Conservation (phyloP, 2,888 invertebrate genomes). For the Odontothrips loti region DNA sequence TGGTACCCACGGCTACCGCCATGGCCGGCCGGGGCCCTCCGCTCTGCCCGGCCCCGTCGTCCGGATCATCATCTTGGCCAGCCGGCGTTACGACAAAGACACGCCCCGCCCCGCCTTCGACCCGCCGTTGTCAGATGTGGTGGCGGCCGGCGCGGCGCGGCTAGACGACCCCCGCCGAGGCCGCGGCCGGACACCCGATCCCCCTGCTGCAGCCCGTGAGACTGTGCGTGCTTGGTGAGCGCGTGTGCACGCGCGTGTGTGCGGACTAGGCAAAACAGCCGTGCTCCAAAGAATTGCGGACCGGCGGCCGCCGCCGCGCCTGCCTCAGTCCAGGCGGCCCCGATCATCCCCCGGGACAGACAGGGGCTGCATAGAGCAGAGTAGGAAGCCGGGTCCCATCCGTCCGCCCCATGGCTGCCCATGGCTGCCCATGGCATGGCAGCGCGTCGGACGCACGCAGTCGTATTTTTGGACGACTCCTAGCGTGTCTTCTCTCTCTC, state of each 20-base stretch:
- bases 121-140: background rate
- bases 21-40: background rate
- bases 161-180: background rate
- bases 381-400: background rate
- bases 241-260: too few relatives aligned
- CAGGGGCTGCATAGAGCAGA: background rate
- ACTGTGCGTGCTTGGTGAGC: too few relatives aligned
- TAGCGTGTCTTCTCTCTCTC: too few relatives aligned
- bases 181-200: background rate
- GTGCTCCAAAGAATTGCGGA: too few relatives aligned
- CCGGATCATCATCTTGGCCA: background rate
- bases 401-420: background rate
- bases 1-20: background rate
- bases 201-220: background rate
- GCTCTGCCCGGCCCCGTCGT: background rate
- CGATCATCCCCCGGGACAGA: too few relatives aligned
- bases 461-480: conserved; percentile 2
- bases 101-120: background rate
- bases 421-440: background rate
- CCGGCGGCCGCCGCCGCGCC: too few relatives aligned
- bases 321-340: too few relatives aligned
- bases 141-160: background rate
- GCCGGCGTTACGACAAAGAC: background rate
- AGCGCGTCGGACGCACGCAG: background rate
- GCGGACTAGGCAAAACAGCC: too few relatives aligned